Conservation (phyloP, 2,797 vertebrate species). For the Pseudochirops corinnae region DNA sequence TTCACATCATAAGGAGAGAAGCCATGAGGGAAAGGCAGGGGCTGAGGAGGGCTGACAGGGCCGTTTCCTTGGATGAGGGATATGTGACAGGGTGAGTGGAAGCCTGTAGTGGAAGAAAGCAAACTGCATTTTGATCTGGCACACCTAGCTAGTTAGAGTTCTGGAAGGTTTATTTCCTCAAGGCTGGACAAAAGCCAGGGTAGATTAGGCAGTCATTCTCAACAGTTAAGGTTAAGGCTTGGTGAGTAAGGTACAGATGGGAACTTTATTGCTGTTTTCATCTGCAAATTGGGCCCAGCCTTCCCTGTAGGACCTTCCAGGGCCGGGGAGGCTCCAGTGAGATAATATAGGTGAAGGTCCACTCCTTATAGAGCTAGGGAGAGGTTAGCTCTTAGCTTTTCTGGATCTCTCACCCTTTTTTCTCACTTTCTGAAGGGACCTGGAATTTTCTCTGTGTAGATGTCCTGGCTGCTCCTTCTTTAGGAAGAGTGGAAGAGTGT, state of each 20-base stretch:
- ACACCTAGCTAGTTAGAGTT: no score
- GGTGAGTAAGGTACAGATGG: neutral
- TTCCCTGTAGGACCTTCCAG: no score
- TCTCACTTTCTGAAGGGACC: no score
- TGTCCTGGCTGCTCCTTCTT: no score
- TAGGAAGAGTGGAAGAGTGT: no score
- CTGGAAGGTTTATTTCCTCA: neutral
- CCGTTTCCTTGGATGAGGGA: fast-evolving
- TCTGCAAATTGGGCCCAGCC: neutral
- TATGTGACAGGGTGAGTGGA: fast-evolving
- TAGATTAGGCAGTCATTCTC: fast-evolving
- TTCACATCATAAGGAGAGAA: neutral
- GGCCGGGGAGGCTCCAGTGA: no score
- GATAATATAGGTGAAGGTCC: no score
- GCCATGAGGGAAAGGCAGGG: neutral
- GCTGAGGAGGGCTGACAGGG: neutral
- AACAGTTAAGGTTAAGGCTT: neutral
- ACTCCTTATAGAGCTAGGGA: no score
- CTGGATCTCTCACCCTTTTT: no score
- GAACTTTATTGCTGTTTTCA: fast-evolving
- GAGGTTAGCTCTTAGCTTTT: no score
- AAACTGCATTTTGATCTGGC: fast-evolving
- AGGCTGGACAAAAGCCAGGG: neutral
- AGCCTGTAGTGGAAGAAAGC: neutral
- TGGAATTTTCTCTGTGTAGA: neutral